Percentiles rank a stretch among this genome's conserved stretches.
Evolutionary conservation across 2,888 invertebrate genomes (phyloP).

Genomic region (Harpagoxenus sublaevis): DNA sequence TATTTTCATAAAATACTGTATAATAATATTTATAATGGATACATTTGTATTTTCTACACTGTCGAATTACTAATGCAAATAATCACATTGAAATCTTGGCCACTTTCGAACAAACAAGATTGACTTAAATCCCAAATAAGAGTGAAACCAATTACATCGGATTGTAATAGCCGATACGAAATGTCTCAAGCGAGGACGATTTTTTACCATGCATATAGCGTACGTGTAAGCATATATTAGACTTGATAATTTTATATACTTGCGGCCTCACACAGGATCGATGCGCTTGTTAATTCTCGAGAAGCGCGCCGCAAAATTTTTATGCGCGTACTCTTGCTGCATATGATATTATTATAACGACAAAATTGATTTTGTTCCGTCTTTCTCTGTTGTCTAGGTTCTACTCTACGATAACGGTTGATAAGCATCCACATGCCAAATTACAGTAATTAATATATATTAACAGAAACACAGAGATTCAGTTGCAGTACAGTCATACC

Average conservation of each 20-base stretch:
- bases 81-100: slow-evolving; percentile 49
- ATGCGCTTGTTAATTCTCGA: slow-evolving; percentile 14
- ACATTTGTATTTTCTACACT: slow-evolving; percentile 6
- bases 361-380: slow-evolving; percentile 46
- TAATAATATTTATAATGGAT: slow-evolving; percentile 14
- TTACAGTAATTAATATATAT: slow-evolving; percentile 56
- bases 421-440: slow-evolving; percentile 60
- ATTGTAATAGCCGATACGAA: slow-evolving; percentile 31
- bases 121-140: slow-evolving; percentile 50
- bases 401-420: slow-evolving; percentile 23
- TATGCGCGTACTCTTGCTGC: slow-evolving; percentile 10
- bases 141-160: slow-evolving; percentile 34
- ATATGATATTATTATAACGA: slow-evolving; percentile 10
- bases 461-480: slow-evolving; percentile 51
- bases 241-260: slow-evolving; percentile 39
- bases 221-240: slow-evolving; percentile 47
- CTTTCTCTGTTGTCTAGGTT: slow-evolving; percentile 31
- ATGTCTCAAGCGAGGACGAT: slow-evolving; percentile 3
- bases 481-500: slow-evolving; percentile 3
- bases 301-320: background rate
- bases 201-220: slow-evolving; percentile 47
- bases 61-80: slow-evolving; percentile 7
- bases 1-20: slow-evolving; percentile 46
- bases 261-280: background rate
- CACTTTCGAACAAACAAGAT: slow-evolving; percentile 25